phyloP scores from a whole-genome alignment of 1,140 invertebrate species.

The Patella vulgata region DNA sequence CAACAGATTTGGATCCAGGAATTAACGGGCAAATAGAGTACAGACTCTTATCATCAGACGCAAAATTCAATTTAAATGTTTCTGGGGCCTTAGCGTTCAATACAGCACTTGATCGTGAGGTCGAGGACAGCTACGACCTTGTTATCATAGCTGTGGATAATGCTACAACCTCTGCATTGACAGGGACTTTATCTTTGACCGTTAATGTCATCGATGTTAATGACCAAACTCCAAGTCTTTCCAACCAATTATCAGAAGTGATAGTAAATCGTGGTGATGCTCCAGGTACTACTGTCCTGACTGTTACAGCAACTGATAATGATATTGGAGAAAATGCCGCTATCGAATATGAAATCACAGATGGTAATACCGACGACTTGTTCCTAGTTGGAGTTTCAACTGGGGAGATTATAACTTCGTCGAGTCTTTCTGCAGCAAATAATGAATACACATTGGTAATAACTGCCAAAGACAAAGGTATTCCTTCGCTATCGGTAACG shows the following conservation, averaged over 20 bases:
- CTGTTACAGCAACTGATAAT: constrained; percentile 14
- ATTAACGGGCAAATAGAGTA: too few species aligned
- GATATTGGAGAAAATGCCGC: too few species aligned
- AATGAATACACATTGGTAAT: constrained; percentile 63
- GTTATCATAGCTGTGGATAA: constrained; percentile 84
- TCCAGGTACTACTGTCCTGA: constrained; percentile 32
- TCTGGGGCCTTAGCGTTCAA: too few species aligned
- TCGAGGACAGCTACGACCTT: constrained; percentile 72
- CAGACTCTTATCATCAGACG: too few species aligned
- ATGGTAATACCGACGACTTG: too few species aligned
- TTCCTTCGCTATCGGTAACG: too few species aligned
- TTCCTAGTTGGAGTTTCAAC: too few species aligned
- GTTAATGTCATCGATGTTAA: constrained; percentile 83
- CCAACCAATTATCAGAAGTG: constrained; percentile 28
- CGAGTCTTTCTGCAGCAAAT: constrained; percentile 80
- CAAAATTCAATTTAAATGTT: too few species aligned
- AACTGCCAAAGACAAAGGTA: too few species aligned
- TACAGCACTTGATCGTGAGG: too few species aligned
- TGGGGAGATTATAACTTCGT: constrained; percentile 78
- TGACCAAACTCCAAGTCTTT: constrained; percentile 53
- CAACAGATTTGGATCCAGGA: too few species aligned
- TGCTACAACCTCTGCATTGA: constrained; percentile 77
- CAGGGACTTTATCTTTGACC: constrained; percentile 83
- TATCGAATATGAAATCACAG: too few species aligned
- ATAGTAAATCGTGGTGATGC: constrained; percentile 28